Percentiles rank a stretch among this genome's conserved stretches.
Conservation (phyloP, 2,888 invertebrate species). For the Diloba caeruleocephala region DNA sequence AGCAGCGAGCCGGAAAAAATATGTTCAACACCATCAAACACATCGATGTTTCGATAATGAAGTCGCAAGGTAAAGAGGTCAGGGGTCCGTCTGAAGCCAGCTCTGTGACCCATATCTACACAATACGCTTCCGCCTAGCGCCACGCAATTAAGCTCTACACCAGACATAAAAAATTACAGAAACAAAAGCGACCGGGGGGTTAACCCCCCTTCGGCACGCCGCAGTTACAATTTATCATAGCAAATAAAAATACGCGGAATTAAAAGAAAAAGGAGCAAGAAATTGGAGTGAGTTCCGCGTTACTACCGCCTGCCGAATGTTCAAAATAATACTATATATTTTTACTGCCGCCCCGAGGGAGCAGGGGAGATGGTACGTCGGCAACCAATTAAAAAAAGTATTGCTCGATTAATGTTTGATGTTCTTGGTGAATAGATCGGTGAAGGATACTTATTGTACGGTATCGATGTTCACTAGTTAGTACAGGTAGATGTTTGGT, state of each 20-base stretch:
- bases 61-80: slow-evolving; percentile 77
- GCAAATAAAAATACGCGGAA: slow-evolving; percentile 88
- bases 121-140: slow-evolving; percentile 84
- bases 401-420: slow-evolving; percentile 56
- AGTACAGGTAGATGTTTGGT: too few species aligned
- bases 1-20: background rate
- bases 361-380: slow-evolving; percentile 63
- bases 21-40: slow-evolving; percentile 3
- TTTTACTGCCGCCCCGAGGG: slow-evolving; percentile 69
- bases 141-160: slow-evolving; percentile 86
- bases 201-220: slow-evolving; percentile 61
- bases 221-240: slow-evolving; percentile 88
- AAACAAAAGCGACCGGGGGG: slow-evolving; percentile 83
- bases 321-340: slow-evolving; percentile 78
- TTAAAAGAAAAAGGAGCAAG: slow-evolving; percentile 87
- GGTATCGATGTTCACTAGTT: background rate
- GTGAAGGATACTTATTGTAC: slow-evolving; percentile 7
- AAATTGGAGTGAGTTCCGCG: slow-evolving; percentile 77
- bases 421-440: slow-evolving; percentile 29
- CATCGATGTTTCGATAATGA: slow-evolving; percentile 53
- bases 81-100: slow-evolving; percentile 67
- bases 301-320: slow-evolving; percentile 73
- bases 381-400: slow-evolving; percentile 65
- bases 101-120: slow-evolving; percentile 83
- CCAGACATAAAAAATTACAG: slow-evolving; percentile 88